Base-by-base conservation (phyloP, 2,113 vertebrate species). In the Anser cygnoides region DNA sequence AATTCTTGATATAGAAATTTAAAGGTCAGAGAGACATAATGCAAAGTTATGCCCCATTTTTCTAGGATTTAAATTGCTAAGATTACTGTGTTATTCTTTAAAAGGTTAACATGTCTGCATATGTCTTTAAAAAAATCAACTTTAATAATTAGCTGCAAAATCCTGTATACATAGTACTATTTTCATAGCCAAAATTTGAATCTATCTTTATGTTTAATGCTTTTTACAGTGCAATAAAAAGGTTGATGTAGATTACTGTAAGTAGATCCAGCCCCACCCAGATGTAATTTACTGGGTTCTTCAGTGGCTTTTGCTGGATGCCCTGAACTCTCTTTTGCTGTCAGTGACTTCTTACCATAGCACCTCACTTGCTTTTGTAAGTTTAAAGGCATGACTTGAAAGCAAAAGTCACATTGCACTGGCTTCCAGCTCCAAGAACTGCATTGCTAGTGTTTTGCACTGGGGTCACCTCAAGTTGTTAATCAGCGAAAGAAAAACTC, bases 21-120 rank as follows among this genome's bases (percentile, higher is more conserved):
- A 91, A 96, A 96, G 81, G 87, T 94, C 81, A 74, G 61, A 62
- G 84, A 58, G 26, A 65, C 70, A 63, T 81, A 90, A 84, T 67
- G 70, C 46, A 58, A 55, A 89, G 84, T 84, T 78, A 59, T 89
- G 74, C 84, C 41, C 66, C 46, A 14, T 92, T 92, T 84, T 41
- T 68, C 84, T 84, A 82, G 73, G 31, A 95, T 87, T 81, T 74
- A 89, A 91, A 89, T 74, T 62, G 49, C 89, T 91, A 28, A 67
- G 58, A 78, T 87, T 87, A 58, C 28, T 17, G 55, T 89, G 28
- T 73, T 91, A 37, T 43, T 55, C 91, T 91, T 66, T 67, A 67
- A 81, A 96, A 95, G 84, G 63, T 80, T 86, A 87, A 91, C 21
- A 4, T 55, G 13, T 63, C 61, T 87, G 23, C 10, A 17, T 55